Evolutionary conservation across 2,888 invertebrate species (phyloP).

Genomic region (Arctia plantaginis): DNA sequence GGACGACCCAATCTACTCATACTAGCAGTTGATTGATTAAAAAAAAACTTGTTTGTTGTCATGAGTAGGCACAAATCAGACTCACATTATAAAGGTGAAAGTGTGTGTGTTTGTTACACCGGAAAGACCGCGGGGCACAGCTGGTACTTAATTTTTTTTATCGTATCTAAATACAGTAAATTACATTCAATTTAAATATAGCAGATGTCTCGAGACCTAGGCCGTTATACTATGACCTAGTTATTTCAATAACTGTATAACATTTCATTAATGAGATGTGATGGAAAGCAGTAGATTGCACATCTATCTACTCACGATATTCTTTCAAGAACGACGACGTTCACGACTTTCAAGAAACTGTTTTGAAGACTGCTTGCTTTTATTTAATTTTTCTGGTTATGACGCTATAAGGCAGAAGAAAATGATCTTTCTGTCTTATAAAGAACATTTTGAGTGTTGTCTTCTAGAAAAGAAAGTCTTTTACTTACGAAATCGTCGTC

Average conservation of each 20-base stretch:
- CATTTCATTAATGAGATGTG: background rate
- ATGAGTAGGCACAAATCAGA: background rate
- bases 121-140: background rate
- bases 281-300: background rate
- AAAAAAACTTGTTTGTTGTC: background rate
- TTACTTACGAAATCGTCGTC: background rate
- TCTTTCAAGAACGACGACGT: too few relatives aligned
- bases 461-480: background rate
- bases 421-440: background rate
- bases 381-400: background rate
- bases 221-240: background rate
- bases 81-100: background rate
- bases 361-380: background rate
- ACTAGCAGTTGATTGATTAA: background rate
- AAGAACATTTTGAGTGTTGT: background rate
- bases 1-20: background rate
- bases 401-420: background rate
- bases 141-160: background rate
- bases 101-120: background rate
- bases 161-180: background rate
- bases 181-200: background rate
- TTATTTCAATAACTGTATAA: background rate
- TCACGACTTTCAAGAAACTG: background rate
- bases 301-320: too few relatives aligned
- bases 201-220: background rate